Evolutionary conservation across 1,140 invertebrate species (phyloP), one percentile per base, ranked within the genome.

Genomic region (Limonius californicus): DNA sequence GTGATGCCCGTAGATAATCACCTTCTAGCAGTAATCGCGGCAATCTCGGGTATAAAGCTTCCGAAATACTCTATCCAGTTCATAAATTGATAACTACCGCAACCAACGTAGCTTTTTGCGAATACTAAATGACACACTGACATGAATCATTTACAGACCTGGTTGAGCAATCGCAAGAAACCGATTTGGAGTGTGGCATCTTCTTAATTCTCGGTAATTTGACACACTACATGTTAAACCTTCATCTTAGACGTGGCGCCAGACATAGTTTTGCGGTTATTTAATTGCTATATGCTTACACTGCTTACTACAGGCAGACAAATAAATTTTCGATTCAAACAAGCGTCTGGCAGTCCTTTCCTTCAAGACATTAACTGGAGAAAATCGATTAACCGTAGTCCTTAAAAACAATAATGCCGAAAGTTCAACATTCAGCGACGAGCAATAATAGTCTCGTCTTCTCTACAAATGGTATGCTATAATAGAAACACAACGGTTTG

Each of bases 241-340:
- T 50, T 19, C 45, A 50, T 19, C 45, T 50, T 50, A 50, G 45
- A 50, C 45, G 45, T 50, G 45, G 45, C 45, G 45, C 45, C 45
- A 50, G 45, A 50, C 45, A 50, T 18, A 50, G 14, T 50, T 50
- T 50, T 50, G 45, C 45, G 45, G 45, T 50, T 50, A 18, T 50
- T 50, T 50, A 21, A 50, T 50, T 50, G 14, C 45, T 50, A 39
- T 50, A 50, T 50, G 19, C 42, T 6, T 9, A 50, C 20, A 19
- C 2, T 18, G 16, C 45, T 14, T 21, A 18, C 15, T 12, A 50
- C 45, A 50, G 2, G 14, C 45, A 50, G 45, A 50, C 45, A 50
- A 50, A 50, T 50, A 50, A 50, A 50, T 50, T 50, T 50, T 50
- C 45, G 45, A 50, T 50, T n/a, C n/a, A n/a, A n/a, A 50, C 16